A percentile compares a stretch with the other conserved stretches of the same genome.
phyloP scores from a whole-genome alignment of 2,113 vertebrate species.

The Boulengeromyrus knoepffleri region DNA sequence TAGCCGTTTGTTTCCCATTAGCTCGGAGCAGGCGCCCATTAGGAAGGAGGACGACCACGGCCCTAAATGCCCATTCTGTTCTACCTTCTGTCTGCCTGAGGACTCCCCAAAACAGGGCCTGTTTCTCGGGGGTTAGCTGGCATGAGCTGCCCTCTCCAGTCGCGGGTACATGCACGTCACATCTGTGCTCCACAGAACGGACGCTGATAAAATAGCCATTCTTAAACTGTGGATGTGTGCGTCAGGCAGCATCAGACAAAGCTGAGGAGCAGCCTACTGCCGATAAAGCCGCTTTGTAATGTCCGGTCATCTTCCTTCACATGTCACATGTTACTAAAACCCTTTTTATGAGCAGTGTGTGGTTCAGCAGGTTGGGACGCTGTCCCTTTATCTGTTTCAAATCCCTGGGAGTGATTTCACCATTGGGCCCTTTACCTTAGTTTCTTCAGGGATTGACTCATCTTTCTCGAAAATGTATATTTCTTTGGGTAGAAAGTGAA shows the following conservation, averaged over 20 bases:
- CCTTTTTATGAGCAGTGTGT: not conserved
- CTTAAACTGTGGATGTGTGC: not conserved
- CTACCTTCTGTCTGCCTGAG: conserved; percentile 7
- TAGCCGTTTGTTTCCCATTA: conserved; percentile 10
- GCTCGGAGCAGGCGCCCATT: not conserved
- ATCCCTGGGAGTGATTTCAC: not conserved
- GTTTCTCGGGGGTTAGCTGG: not conserved
- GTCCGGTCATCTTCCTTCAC: not conserved
- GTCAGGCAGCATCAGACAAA: not conserved
- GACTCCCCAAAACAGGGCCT: not conserved
- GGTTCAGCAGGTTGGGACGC: not conserved
- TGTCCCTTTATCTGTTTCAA: not conserved
- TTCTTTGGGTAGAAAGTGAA: not conserved
- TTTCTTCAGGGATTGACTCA: not conserved
- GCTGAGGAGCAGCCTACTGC: not conserved
- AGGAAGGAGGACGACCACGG: not conserved
- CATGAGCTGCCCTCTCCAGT: not conserved
- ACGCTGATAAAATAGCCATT: not conserved
- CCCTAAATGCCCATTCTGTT: conserved; percentile 1
- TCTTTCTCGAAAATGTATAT: not conserved
- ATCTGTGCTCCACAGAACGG: not conserved
- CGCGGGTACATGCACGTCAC: not conserved
- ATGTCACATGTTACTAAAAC: not conserved
- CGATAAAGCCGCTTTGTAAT: too few relatives aligned
- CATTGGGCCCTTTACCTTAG: not conserved